Percentiles rank a stretch among this genome's conserved stretches.
Evolutionary conservation across 2,888 invertebrate genomes (phyloP).

Genomic region (Clivina fossor): DNA sequence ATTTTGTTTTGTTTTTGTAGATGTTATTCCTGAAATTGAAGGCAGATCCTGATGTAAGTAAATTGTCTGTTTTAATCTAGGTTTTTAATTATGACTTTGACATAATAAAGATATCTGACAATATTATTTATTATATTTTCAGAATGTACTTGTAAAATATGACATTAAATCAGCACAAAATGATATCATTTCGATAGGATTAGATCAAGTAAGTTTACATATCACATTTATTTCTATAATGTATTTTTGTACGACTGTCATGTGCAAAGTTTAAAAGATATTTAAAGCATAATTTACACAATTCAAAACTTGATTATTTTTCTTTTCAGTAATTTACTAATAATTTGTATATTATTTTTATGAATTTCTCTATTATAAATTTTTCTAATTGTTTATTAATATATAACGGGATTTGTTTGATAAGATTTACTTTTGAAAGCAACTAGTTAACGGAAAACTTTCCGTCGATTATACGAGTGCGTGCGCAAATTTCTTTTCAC

Average conservation of each 20-base stretch:
- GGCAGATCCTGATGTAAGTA: slow-evolving; percentile 48
- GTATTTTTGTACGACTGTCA: slow-evolving; percentile 24
- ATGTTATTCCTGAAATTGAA: slow-evolving; percentile 46
- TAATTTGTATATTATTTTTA: too few species aligned
- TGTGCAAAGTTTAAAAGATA: slow-evolving; percentile 30
- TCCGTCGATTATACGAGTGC: too few species aligned
- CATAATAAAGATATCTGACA: slow-evolving; percentile 3
- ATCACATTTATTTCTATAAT: slow-evolving; percentile 21
- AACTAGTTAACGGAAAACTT: too few species aligned
- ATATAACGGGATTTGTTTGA: too few species aligned
- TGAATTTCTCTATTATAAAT: too few species aligned
- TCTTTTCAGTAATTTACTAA: neutral
- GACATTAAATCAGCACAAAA: slow-evolving; percentile 49
- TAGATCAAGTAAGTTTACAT: slow-evolving; percentile 51
- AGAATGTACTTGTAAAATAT: slow-evolving; percentile 49
- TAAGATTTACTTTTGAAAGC: too few species aligned
- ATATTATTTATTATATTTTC: slow-evolving; percentile 27
- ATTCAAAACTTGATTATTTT: neutral
- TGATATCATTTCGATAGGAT: slow-evolving; percentile 49
- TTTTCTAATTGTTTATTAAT: too few species aligned
- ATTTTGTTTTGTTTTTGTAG: slow-evolving; percentile 45
- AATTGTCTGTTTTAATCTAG: slow-evolving; percentile 26
- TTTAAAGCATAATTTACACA: slow-evolving; percentile 23
- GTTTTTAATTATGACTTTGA: slow-evolving; percentile 32
- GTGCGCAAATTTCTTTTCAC: slow-evolving; percentile 20